A percentile compares a stretch with the other conserved stretches of the same genome.
Evolutionary conservation across 2,888 invertebrate species (phyloP).

Genomic region (Cryptus armator): DNA sequence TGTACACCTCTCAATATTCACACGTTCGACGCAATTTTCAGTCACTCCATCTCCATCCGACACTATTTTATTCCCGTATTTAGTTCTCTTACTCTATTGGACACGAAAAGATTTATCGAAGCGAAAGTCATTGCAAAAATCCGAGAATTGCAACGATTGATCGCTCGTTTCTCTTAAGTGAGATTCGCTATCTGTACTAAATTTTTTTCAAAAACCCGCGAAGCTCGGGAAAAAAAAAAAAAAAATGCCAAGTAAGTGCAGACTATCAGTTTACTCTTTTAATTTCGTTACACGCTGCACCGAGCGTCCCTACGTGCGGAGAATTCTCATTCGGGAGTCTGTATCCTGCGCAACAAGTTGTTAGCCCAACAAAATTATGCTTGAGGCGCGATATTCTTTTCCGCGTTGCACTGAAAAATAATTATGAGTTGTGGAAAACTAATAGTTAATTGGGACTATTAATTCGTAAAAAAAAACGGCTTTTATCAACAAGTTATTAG

Average conservation of each 20-base stretch:
- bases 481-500: too few relatives aligned
- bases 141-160: too few relatives aligned
- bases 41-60: conserved; percentile 1
- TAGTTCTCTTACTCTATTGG: not conserved
- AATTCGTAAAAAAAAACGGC: too few relatives aligned
- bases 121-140: not conserved
- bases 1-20: conserved; percentile 53
- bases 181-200: not conserved
- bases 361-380: not conserved
- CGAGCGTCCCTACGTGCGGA: not conserved
- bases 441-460: not conserved
- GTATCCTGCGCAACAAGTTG: conserved; percentile 17
- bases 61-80: not conserved
- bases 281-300: not conserved
- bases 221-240: not conserved
- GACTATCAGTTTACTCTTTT: not conserved
- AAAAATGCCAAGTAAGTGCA: not conserved
- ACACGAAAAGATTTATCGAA: not conserved
- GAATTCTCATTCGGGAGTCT: not conserved
- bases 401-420: not conserved
- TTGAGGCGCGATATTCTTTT: not conserved
- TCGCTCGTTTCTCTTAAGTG: too few relatives aligned
- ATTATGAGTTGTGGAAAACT: not conserved
- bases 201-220: not conserved
- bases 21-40: conserved; percentile 31